phyloP scores from a whole-genome alignment of 1,140 invertebrate genomes.

The Diorhabda elongata region DNA sequence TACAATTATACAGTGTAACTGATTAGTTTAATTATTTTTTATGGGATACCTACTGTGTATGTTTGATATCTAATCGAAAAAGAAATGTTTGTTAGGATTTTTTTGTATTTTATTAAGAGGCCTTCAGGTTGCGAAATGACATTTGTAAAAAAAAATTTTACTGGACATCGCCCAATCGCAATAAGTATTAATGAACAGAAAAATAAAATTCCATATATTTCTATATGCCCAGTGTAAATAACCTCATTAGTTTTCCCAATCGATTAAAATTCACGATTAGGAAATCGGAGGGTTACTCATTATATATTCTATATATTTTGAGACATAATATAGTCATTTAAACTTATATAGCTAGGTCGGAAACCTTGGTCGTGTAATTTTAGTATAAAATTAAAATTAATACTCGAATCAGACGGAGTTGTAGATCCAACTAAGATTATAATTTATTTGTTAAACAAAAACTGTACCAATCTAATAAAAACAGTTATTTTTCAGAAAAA shows the following conservation, averaged over 20 bases:
- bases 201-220: constrained; percentile 14
- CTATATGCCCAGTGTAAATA: not conserved
- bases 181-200: constrained; percentile 35
- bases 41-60: too few species aligned
- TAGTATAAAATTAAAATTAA: constrained; percentile 5
- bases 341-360: constrained; percentile 20
- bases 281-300: not conserved
- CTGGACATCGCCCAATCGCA: constrained; percentile 32
- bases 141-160: constrained; percentile 20
- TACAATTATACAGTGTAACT: too few species aligned
- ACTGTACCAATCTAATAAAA: too few species aligned
- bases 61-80: too few species aligned
- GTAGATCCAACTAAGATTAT: not conserved
- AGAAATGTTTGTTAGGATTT: constrained; percentile 1
- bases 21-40: too few species aligned
- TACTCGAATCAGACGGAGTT: constrained; percentile 20
- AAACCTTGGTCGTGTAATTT: constrained; percentile 22
- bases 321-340: constrained; percentile 17
- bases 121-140: constrained; percentile 29
- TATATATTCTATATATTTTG: constrained; percentile 25
- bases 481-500: too few species aligned
- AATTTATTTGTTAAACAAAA: too few species aligned
- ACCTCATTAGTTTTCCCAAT: too few species aligned
- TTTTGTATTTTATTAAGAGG: constrained; percentile 6
- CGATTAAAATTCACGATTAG: too few species aligned